Evolutionary conservation across 2,797 vertebrate genomes (phyloP), one percentile per base, ranked within the genome.

Genomic region (Iguana delicatissima): DNA sequence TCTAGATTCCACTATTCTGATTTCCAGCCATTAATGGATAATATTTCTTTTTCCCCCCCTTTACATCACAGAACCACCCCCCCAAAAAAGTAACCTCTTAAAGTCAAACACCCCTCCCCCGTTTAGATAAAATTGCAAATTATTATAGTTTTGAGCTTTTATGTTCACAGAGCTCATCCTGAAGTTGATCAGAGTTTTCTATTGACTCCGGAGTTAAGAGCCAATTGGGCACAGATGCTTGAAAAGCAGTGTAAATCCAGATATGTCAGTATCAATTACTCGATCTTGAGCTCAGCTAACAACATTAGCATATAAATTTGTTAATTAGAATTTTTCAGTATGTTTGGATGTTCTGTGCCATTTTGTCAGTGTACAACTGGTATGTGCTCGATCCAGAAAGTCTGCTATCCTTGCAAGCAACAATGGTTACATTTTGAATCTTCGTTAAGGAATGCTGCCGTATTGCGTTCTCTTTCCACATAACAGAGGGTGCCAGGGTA

Each of bases 231-330:
- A 52, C 81, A 79, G 81, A 79, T 77, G 88, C 32, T 76, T 52
- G 38, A 50, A 89, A 84, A 84, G 50, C 72, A 89, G 14, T 20
- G 57, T 67, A 89, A 79, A 85, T 89, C 59, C 82, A 89, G 59
- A 77, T 67, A 84, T 67, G 88, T 89, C 81, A 52, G 81, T 26
- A 89, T 84, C 46, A 84, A 89, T 89, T 77, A 79, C 57, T 84
- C 2, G 42, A 89, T 76, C 73, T 77, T 46, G 24, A 67, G 57
- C 42, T 77, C 81, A 77, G 81, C 59, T 77, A 84, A 77, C 81
- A 52, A 77, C 57, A 38, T 84, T 77, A 89, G 88, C 72, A 84
- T 84, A 64, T 84, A 62, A 64, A 52, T 29, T 77, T 67, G 72
- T 84, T 77, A 84, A 77, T 67, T 84, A 42, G 81, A 59, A 84